These are phyloP conservation scores for Choloepus didactylus DNA, from an alignment of 2,797 vertebrate species.

Conservation along the genomic window DNA sequence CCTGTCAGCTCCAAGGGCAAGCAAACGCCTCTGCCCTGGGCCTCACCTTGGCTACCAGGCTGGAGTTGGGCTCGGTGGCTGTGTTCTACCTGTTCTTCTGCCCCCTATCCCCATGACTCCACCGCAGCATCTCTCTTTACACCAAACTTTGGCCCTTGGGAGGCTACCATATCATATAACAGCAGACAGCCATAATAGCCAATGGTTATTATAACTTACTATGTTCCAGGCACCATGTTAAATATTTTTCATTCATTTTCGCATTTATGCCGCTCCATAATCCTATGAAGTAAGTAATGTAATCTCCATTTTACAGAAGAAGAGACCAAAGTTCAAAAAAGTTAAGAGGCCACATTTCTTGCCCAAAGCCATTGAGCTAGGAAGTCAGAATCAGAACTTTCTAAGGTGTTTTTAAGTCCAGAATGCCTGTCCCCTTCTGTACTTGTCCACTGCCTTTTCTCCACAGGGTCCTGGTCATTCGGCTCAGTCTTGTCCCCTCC, in stretches of 20 bases:
- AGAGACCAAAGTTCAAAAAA: conserved; percentile 37
- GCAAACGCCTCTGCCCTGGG: not conserved
- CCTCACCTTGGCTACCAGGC: conserved; percentile 31
- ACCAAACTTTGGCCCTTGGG: conserved; percentile 59
- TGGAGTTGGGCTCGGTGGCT: not conserved
- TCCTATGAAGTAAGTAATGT: not conserved
- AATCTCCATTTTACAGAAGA: conserved; percentile 23
- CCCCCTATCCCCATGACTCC: not conserved
- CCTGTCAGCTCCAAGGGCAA: conserved; percentile 60
- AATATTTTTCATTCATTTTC: conserved; percentile 15
- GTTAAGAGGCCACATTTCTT: conserved; percentile 25
- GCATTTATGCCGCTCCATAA: not conserved
- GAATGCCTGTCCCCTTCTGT: not conserved
- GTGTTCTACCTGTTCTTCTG: not conserved
- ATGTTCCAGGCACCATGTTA: not conserved
- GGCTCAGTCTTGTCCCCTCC: not conserved
- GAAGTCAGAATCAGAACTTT: conserved; percentile 1
- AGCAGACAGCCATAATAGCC: not conserved
- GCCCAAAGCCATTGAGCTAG: not conserved
- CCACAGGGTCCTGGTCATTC: not conserved
- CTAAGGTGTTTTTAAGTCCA: not conserved
- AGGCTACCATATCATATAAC: conserved; percentile 19
- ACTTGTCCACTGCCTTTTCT: not conserved
- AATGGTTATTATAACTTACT: conserved; percentile 12
- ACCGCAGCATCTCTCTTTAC: not conserved